These are phyloP conservation scores for Halcyon badia DNA, from an alignment of 2,797 vertebrate species.

Conservation along the genomic window DNA sequence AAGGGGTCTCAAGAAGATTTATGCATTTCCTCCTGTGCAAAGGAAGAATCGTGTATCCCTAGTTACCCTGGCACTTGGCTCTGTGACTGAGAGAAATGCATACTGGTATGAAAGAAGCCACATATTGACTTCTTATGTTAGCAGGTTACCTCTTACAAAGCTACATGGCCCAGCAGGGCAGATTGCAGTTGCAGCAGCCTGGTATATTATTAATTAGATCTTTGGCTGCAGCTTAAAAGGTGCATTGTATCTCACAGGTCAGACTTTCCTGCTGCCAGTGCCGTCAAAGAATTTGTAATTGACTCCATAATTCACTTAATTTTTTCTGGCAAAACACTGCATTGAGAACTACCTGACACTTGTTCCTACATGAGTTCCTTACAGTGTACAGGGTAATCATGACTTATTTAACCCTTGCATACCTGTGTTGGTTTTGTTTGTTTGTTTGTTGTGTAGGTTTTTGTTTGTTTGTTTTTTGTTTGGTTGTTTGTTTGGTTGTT, in stretches of 20 bases:
- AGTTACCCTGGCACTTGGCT: background rate
- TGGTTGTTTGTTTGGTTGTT: no score
- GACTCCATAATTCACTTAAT: background rate
- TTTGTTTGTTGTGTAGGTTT: no score
- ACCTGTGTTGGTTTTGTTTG: no score
- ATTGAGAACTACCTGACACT: background rate
- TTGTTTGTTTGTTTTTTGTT: no score
- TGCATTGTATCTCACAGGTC: conserved; percentile 16
- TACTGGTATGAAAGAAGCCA: conserved; percentile 15
- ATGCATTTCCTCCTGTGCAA: background rate
- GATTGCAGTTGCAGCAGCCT: background rate
- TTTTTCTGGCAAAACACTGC: conserved; percentile 7
- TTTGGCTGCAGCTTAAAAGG: conserved; percentile 6
- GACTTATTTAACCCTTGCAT: background rate
- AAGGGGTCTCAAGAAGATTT: background rate
- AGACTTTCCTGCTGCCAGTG: background rate
- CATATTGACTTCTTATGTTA: background rate
- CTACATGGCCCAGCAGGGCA: background rate
- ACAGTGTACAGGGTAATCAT: background rate
- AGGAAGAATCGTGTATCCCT: background rate
- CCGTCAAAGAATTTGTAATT: conserved; percentile 38
- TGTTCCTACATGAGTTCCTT: background rate
- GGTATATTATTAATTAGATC: conserved; percentile 36
- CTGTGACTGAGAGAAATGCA: background rate
- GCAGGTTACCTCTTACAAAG: background rate